Percentiles rank a stretch among this genome's conserved stretches.
Conservation (phyloP, 2,888 invertebrate genomes). For the Leptothorax acervorum region DNA sequence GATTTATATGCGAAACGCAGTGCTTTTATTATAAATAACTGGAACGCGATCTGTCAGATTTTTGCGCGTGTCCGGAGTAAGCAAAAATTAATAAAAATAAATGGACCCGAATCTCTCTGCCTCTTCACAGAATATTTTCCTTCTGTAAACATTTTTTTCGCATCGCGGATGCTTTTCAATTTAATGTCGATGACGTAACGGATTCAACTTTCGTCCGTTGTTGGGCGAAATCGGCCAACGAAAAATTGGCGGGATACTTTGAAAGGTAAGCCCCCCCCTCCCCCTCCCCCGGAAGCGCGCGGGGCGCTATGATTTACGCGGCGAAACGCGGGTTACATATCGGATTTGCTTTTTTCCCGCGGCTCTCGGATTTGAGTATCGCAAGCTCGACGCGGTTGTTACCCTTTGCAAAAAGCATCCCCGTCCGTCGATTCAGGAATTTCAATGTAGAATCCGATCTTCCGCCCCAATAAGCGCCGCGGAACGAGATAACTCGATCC, state of each 20-base stretch:
- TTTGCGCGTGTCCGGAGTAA: not conserved
- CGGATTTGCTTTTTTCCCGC: conserved; percentile 50
- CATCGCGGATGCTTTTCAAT: not conserved
- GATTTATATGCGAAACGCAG: not conserved
- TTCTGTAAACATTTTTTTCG: conserved; percentile 3
- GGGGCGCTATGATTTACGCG: conserved; percentile 32
- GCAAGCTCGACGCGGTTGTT: conserved; percentile 50
- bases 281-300: not conserved
- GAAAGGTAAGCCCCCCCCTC: conserved; percentile 7
- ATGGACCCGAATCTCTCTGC: not conserved
- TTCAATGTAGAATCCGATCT: conserved; percentile 56
- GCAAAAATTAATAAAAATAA: conserved; percentile 25
- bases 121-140: not conserved
- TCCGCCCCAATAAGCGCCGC: conserved; percentile 54
- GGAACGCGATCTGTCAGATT: not conserved
- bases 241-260: conserved; percentile 36
- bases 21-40: not conserved
- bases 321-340: conserved; percentile 48
- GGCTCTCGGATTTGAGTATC: conserved; percentile 49
- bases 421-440: conserved; percentile 49
- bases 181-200: conserved; percentile 7
- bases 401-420: conserved; percentile 54
- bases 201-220: conserved; percentile 21
- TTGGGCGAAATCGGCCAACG: conserved; percentile 28
- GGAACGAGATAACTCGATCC: conserved; percentile 53